These are phyloP conservation scores for Rhagologus leucostigma DNA, from an alignment of 2,113 vertebrate species.

Conservation along the genomic window DNA sequence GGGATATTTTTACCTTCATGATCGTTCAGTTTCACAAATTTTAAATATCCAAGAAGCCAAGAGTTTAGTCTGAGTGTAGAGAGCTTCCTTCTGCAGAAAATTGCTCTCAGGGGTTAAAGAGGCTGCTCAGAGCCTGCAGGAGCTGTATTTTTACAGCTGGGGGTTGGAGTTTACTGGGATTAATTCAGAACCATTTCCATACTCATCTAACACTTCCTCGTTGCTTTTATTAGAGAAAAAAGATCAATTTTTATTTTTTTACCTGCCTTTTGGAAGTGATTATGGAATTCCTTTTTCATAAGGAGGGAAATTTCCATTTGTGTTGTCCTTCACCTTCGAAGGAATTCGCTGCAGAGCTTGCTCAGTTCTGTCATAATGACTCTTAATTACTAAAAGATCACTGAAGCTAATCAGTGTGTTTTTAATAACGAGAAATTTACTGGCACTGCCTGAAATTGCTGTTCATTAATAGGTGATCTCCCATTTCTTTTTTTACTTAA, in stretches of 20 bases:
- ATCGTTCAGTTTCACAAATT: not conserved
- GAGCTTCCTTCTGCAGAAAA: not conserved
- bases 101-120: not conserved
- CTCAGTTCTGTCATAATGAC: not conserved
- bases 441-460: not conserved
- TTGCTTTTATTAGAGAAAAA: not conserved
- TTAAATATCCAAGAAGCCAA: not conserved
- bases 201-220: not conserved
- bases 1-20: not conserved
- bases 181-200: not conserved
- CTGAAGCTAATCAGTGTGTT: not conserved
- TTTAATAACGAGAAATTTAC: not conserved
- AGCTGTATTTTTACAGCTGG: slow-evolving; percentile 43
- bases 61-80: not conserved
- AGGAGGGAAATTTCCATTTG: not conserved
- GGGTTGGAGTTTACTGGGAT: not conserved
- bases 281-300: not conserved
- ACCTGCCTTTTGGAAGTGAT: not conserved
- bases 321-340: not conserved
- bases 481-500: rapidly evolving
- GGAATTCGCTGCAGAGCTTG: not conserved
- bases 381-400: not conserved
- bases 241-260: not conserved
- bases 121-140: not conserved
- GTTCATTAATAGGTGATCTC: not conserved